These are phyloP conservation scores for Polydrusus pterygomalis DNA, from an alignment of 2,888 invertebrate genomes.

Conservation along the genomic window DNA sequence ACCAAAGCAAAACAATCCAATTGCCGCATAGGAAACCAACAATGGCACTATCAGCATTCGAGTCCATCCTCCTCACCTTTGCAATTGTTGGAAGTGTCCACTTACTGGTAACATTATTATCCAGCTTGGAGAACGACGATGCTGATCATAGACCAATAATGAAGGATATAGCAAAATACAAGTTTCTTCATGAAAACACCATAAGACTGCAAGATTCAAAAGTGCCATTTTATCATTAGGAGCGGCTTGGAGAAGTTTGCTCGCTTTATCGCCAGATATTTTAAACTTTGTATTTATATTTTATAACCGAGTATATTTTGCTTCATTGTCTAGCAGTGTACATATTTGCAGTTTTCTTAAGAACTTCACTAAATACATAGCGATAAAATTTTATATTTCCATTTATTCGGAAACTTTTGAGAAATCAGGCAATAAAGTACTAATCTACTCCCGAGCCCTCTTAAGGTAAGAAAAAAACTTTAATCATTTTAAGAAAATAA, in stretches of 20 bases:
- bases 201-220: slow-evolving; percentile 34
- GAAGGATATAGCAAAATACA: slow-evolving; percentile 59
- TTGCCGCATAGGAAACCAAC: not conserved
- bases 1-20: not conserved
- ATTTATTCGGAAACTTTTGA: too few relatives aligned
- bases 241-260: not conserved
- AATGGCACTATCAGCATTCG: slow-evolving; percentile 61
- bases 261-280: too few relatives aligned
- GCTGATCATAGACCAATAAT: slow-evolving; percentile 59
- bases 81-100: slow-evolving; percentile 64
- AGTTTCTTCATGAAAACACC: slow-evolving; percentile 57
- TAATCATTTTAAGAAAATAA: slow-evolving; percentile 9
- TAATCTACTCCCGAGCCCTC: too few relatives aligned
- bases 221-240: slow-evolving; percentile 46
- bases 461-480: slow-evolving; percentile 2
- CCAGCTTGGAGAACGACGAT: slow-evolving; percentile 59
- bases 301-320: too few relatives aligned
- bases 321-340: too few relatives aligned
- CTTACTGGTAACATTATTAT: slow-evolving; percentile 60
- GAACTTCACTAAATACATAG: too few relatives aligned
- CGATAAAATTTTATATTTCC: too few relatives aligned
- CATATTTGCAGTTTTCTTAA: too few relatives aligned
- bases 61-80: slow-evolving; percentile 63
- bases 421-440: too few relatives aligned
- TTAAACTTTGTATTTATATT: too few relatives aligned